Evolutionary conservation across 2,888 invertebrate genomes (phyloP), one percentile per base, ranked within the genome.

Genomic region (Melanargia galathea): DNA sequence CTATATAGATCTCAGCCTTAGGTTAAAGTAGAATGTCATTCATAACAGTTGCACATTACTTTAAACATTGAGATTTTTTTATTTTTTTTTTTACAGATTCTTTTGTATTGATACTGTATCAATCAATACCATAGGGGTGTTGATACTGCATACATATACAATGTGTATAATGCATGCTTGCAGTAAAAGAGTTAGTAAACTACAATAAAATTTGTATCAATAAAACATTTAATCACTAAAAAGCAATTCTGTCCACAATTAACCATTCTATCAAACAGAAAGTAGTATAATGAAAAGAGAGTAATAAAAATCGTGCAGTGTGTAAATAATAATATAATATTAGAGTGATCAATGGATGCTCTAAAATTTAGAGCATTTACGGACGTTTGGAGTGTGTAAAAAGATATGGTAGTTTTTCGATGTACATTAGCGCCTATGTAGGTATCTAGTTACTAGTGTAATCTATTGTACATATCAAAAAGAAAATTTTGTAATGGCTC

Each of bases 391-490:
- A 68, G 30, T 67, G 66, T 78, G 78, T 80, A 77, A 76, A 75
- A 75, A 78, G 79, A 79, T 78, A 77, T 74, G 52, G 35, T 52
- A 35, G 33, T 18, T 3, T 48, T 77, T 75, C 72, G 65, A 70
- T 85, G 85, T 86, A 86, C 73, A 77, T 76, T 84, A 82, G 77
- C 30, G 24, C 83, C 33, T 81, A 70, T 24, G 0, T 83, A 78
- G 77, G 69, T 65, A 60, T 63, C 57, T 66, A 69, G 69, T 38
- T 38, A 33, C 59, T 79, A 79, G 76, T 70, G 71, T 79, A 77
- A 77, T 74, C 70, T 79, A 76, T 75, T 89, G 89, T 88, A 90
- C 90, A 90, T 90, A 90, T 90, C 90, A 90, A 77, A 69, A 70
- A 64, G n/a, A 63, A 56, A 58, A 24, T 64, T 68, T 68, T 87